Percentiles rank a stretch among this genome's conserved stretches.
Conservation (phyloP, 1,140 invertebrate genomes). For the Rhopalosiphum padi region DNA sequence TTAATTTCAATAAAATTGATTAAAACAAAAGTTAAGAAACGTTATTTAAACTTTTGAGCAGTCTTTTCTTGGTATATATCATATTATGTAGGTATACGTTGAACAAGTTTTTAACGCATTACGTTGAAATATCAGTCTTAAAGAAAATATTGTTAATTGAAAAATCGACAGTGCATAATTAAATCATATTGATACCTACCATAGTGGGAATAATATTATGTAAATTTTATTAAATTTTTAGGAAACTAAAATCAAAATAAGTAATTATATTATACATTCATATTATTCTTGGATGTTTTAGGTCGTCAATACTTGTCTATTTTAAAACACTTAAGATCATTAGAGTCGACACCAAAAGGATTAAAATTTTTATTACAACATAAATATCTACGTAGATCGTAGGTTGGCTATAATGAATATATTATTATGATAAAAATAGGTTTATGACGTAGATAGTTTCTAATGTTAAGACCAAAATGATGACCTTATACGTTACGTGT, state of each 20-base stretch:
- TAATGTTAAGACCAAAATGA: background rate
- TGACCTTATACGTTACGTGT: background rate
- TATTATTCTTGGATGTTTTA: background rate
- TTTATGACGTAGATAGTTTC: background rate
- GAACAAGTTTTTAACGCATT: background rate
- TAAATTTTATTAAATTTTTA: background rate
- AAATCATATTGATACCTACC: background rate
- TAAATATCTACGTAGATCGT: background rate
- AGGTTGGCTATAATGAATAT: background rate
- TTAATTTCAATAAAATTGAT: background rate
- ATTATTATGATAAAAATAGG: conserved; percentile 29
- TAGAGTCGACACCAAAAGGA: background rate
- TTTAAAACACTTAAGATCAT: background rate
- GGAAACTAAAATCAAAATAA: background rate
- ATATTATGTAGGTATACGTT: background rate
- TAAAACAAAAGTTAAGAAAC: background rate
- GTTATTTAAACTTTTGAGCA: background rate
- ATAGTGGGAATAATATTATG: background rate
- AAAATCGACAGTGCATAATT: background rate
- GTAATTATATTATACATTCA: background rate
- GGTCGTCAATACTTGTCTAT: background rate
- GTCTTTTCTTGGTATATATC: background rate
- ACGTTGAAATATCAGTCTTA: background rate
- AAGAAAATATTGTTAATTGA: background rate
- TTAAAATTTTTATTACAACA: conserved; percentile 33